Base-by-base conservation (phyloP, 2,113 vertebrate species). In the Entelurus aequoreus region DNA sequence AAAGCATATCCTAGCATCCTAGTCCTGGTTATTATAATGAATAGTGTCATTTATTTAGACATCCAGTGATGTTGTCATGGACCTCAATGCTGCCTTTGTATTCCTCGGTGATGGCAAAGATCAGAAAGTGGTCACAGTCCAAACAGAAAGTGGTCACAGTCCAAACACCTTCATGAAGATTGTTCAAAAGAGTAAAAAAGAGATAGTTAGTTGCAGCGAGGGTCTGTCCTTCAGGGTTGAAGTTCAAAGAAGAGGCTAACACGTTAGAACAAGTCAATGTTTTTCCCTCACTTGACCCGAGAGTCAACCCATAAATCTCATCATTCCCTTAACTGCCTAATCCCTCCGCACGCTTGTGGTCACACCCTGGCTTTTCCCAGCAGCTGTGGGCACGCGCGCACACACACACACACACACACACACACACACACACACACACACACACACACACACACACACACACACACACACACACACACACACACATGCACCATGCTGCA, bases 331-430 rank as follows among this genome's bases (percentile, higher is more conserved):
- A 65, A 58, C 49, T 63, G 60, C 14, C 48, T 53, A 77, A 85
- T 84, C 84, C 81, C 74, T 70, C 51, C 68, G 66, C 70, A 74
- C 62, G 66, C 63, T 61, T 67, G 58, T 69, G 58, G 66, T 69
- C 44, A 58, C 37, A 14, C 9, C 11, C 21, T 19, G 61, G 65
- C 63, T 81, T 74, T 28, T 80, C 61, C 60, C 44, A 62, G 55
- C 58, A 60, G 66, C 65, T 51, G 65, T 64, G 61, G 56, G 55
- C 60, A 36, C 37, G 68, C 65, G 58, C 65, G 58, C 58, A 54
- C 54, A 28, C 28, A 28, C 28, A 28, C 28, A 28, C 28, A 28
- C 28, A 28, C 28, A 28, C 4, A 4, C 28, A 28, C 28, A 4
- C 28, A 28, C 28, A 28, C 3, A 28, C 28, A 28, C 28, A 28